A percentile compares a stretch with the other conserved stretches of the same genome.
Conservation (phyloP, 2,113 vertebrate genomes). For the Sylvietta virens region DNA sequence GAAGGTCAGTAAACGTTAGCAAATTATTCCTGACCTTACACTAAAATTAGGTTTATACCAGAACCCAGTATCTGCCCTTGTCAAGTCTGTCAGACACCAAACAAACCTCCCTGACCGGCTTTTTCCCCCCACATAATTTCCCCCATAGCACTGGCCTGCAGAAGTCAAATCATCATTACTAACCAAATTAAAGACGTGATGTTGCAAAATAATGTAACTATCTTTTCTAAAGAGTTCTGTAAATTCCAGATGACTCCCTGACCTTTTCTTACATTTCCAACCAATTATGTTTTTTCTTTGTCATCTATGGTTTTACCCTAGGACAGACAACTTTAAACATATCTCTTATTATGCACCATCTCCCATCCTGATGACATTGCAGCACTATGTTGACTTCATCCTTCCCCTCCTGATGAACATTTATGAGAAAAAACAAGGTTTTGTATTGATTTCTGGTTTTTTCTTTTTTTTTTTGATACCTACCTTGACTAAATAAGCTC, state of each 20-base stretch:
- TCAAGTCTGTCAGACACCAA: not conserved
- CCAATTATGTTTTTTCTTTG: not conserved
- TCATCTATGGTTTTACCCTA: not conserved
- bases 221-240: not conserved
- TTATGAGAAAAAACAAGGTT: not conserved
- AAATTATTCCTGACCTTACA: not conserved
- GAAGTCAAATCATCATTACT: not conserved
- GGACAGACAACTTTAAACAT: not conserved
- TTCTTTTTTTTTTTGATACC: not conserved
- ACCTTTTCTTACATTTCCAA: not conserved
- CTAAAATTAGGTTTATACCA: not conserved
- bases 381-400: not conserved
- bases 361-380: not conserved
- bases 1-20: not conserved
- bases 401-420: not conserved
- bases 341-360: not conserved
- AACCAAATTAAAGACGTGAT: not conserved
- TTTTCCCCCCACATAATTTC: not conserved
- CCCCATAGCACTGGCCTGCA: not conserved
- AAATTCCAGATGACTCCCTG: not conserved
- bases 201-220: not conserved
- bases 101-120: not conserved
- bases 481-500: not conserved
- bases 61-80: not conserved
- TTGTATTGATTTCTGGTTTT: not conserved